A percentile compares a stretch with the other conserved stretches of the same genome.
Evolutionary conservation across 2,113 vertebrate species (phyloP).

Genomic region (Archilochus colubris): DNA sequence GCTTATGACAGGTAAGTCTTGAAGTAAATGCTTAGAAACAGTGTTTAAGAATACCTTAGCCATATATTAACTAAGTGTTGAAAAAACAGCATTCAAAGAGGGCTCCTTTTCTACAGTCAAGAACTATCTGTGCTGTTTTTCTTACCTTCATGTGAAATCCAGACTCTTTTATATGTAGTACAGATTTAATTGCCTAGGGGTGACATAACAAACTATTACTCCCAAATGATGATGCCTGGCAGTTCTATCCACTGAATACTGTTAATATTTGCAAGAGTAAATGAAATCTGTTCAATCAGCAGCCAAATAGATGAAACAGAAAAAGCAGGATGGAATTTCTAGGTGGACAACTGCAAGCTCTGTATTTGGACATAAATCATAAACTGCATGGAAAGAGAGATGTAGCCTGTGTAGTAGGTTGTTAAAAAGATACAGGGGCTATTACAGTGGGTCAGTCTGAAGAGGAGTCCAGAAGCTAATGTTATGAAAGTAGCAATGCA

Average conservation of each 20-base stretch:
- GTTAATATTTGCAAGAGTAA: background rate
- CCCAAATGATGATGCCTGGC: background rate
- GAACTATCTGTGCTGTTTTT: background rate
- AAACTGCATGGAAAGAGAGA: background rate
- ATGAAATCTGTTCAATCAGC: background rate
- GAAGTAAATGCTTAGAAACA: background rate
- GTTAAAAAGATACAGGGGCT: background rate
- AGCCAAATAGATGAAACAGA: background rate
- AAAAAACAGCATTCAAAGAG: background rate
- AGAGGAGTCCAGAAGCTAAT: background rate
- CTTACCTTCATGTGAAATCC: background rate
- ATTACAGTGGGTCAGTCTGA: background rate
- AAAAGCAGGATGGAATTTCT: background rate
- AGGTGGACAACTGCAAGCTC: background rate
- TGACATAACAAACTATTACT: background rate
- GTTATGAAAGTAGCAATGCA: background rate
- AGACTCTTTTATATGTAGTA: background rate
- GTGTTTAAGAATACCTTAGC: background rate
- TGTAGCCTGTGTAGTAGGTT: accelerated
- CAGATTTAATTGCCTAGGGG: background rate
- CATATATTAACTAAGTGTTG: background rate
- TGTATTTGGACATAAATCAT: background rate
- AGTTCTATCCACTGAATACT: background rate
- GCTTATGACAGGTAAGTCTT: background rate
- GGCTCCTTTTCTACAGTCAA: background rate